Evolutionary conservation across 2,888 invertebrate genomes (phyloP), one percentile per base, ranked within the genome.

Genomic region (Aphrophora alni): DNA sequence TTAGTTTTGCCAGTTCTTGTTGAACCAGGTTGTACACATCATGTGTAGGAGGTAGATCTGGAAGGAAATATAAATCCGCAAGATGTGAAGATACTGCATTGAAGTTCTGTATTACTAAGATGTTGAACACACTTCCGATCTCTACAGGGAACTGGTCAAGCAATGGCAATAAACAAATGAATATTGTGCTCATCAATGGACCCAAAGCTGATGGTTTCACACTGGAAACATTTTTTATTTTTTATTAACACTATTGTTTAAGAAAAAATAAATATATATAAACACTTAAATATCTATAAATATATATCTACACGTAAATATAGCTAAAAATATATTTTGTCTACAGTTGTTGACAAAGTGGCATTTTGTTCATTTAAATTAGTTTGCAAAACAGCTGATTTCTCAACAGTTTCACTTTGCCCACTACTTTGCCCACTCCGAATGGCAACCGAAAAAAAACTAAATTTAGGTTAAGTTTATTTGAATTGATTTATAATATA

Each of bases 1-100:
- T 72, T 33, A 77, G 76, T 25, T 78, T 28, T 38, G 38, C 72
- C 8, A 81, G 59, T 75, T 81, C 75, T 28, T 38, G 12, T 24
- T 81, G 81, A 25, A 81, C 77, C 24, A 78, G 27, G 4, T 7
- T 38, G 71, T 81, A 81, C 10, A 81, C 69, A 12, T 78, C 78
- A 68, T 75, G 78, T 14, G 73, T 81, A 12, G 81, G n/a, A 73
- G 84, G 78, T 33, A 82, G 80, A 83, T 94, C 93, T 77, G 89
- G 89, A 44, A 97, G 89, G 85, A 98, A 98, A 88, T 97, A 97
- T 38, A 98, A 89, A 87, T 97, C 97, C 0, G 93, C 91, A 83
- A 97, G 94, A 86, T 94, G 91, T 0, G 91, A 89, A 77, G 92
- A 91, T 38, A 96, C 87, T 59, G 91, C 88, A 74, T 91, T 90